Evolutionary conservation across 2,113 vertebrate species (phyloP).

Genomic region (Nesogale talazaci): DNA sequence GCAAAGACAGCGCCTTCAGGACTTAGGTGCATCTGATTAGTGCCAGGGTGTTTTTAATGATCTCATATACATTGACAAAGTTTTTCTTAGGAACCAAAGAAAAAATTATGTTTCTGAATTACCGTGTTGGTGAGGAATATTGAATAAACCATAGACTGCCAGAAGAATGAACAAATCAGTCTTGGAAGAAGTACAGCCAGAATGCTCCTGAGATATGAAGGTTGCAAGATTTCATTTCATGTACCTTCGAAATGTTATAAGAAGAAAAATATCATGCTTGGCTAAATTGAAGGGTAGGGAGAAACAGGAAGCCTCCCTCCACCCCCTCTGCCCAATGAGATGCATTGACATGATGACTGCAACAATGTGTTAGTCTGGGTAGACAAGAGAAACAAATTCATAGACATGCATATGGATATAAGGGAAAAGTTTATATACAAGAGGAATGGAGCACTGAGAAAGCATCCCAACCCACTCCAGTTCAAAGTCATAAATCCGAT

Average conservation of each 20-base stretch:
- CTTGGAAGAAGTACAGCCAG: neutral
- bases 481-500: no score
- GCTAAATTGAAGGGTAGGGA: neutral
- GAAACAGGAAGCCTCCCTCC: neutral
- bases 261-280: neutral
- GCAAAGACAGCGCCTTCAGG: neutral
- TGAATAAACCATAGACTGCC: neutral
- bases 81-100: no score
- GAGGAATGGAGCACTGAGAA: no score
- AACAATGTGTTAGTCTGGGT: no score
- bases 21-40: neutral
- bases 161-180: neutral
- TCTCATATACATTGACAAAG: no score
- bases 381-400: no score
- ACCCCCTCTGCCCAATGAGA: neutral
- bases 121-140: neutral
- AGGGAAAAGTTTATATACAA: no score
- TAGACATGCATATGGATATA: no score
- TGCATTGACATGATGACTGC: neutral
- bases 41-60: neutral
- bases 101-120: neutral
- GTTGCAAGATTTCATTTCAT: no score
- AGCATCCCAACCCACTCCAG: no score
- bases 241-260: neutral
- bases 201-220: neutral